Conservation (phyloP, 2,113 vertebrate genomes). For the Arizona elegans region DNA sequence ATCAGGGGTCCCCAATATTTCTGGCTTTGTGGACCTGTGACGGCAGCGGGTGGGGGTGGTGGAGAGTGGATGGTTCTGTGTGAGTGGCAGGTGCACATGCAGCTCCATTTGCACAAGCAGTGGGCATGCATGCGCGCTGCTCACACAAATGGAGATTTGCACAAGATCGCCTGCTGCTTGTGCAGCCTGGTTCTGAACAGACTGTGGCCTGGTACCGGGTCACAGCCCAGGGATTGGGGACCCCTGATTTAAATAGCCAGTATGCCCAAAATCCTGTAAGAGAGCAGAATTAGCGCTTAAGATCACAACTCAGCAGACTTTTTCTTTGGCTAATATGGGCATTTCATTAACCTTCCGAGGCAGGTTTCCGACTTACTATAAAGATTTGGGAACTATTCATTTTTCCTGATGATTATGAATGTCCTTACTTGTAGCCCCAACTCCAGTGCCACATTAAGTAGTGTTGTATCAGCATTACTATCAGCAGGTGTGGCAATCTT, state of each 20-base stretch:
- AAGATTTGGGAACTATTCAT: not conserved
- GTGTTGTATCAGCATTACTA: conserved; percentile 88
- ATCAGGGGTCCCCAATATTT: not conserved
- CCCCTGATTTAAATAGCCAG: not conserved
- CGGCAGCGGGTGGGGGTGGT: too few species aligned
- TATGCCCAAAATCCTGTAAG: not conserved
- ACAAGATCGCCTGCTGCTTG: not conserved
- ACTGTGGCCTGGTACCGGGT: not conserved
- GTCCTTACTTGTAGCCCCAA: conserved; percentile 90
- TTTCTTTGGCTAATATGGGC: not conserved
- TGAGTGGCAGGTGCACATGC: not conserved
- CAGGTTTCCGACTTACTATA: not conserved
- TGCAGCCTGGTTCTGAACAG: not conserved
- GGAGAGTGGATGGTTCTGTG: not conserved
- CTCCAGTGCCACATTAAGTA: conserved; percentile 95
- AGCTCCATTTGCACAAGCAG: not conserved
- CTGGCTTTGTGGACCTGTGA: not conserved
- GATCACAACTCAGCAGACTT: not conserved
- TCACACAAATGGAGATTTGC: not conserved
- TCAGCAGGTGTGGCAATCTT: conserved; percentile 96
- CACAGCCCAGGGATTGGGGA: not conserved
- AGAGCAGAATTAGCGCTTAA: not conserved
- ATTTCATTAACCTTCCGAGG: not conserved
- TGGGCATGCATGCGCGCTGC: not conserved
- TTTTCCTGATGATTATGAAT: too few species aligned